These are phyloP conservation scores for Leptopilina boulardi DNA, from an alignment of 1,140 invertebrate genomes.

Conservation along the genomic window DNA sequence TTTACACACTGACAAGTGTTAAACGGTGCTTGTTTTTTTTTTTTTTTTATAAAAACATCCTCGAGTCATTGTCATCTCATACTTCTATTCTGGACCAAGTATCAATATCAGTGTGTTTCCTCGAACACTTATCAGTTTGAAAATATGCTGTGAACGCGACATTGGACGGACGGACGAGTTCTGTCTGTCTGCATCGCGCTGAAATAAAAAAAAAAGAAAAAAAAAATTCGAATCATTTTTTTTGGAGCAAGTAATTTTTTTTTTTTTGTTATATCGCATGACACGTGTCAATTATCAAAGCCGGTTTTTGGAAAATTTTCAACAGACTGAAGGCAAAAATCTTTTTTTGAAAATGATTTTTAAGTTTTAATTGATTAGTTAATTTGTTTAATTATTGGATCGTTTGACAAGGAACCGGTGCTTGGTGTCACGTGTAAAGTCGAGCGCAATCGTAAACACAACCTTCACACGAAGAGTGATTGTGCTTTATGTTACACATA, in stretches of 20 bases:
- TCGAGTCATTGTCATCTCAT: background rate
- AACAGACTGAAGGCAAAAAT: no score
- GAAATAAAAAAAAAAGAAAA: no score
- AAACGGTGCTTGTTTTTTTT: background rate
- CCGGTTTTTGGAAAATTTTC: no score
- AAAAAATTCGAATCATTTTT: no score
- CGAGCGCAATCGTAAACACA: slow-evolving; percentile 8
- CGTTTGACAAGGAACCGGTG: no score
- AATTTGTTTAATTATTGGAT: no score
- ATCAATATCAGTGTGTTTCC: background rate
- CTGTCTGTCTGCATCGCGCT: slow-evolving; percentile 13
- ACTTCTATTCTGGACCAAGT: background rate
- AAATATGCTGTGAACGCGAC: slow-evolving; percentile 20
- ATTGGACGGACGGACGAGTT: slow-evolving; percentile 9
- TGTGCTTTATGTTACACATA: background rate
- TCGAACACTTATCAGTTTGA: background rate
- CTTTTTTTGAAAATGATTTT: no score
- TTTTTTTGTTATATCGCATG: no score
- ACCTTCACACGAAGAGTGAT: background rate
- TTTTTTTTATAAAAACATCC: no score
- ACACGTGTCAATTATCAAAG: no score
- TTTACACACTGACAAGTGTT: background rate
- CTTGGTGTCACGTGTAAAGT: slow-evolving; percentile 5
- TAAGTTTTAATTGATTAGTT: no score
- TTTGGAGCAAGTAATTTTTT: slow-evolving; percentile 14